A percentile compares a stretch with the other conserved stretches of the same genome.
phyloP scores from a whole-genome alignment of 1,140 invertebrate genomes.

The Diplogasteroides magnus region DNA sequence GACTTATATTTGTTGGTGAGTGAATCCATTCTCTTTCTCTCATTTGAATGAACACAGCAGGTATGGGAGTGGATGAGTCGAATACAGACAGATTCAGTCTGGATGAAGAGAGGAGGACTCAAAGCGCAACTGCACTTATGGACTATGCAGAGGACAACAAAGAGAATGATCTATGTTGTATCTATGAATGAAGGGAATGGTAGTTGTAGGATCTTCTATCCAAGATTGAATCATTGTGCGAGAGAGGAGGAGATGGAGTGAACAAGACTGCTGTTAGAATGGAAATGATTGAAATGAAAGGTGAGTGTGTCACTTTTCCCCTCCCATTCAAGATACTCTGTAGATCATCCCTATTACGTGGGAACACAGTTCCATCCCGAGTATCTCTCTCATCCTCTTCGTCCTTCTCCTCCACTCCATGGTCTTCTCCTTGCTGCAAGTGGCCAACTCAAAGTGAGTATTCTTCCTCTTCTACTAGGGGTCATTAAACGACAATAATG shows the following conservation, averaged over 20 bases:
- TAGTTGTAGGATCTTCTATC: slow-evolving; percentile 29
- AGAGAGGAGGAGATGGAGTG: slow-evolving; percentile 39
- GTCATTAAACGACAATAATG: too few species aligned
- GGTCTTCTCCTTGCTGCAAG: slow-evolving; percentile 82
- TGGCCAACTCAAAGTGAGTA: slow-evolving; percentile 55
- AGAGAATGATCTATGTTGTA: slow-evolving; percentile 19
- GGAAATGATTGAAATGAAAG: slow-evolving; percentile 71
- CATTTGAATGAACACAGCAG: too few species aligned
- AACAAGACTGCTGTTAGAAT: slow-evolving; percentile 66
- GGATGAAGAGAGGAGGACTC: slow-evolving; percentile 26
- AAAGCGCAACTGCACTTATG: slow-evolving; percentile 38
- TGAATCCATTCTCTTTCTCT: too few species aligned
- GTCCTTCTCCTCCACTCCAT: slow-evolving; percentile 88
- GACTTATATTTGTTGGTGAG: slow-evolving; percentile 86
- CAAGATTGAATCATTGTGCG: slow-evolving; percentile 45
- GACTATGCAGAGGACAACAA: slow-evolving; percentile 31
- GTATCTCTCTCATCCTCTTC: slow-evolving; percentile 84
- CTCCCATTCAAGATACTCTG: slow-evolving; percentile 31
- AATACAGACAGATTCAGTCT: slow-evolving; percentile 15
- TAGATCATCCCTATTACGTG: slow-evolving; percentile 82
- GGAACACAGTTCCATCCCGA: slow-evolving; percentile 96
- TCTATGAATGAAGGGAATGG: too few species aligned
- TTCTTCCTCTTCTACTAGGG: too few species aligned
- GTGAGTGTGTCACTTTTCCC: slow-evolving; percentile 38
- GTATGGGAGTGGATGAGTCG: slow-evolving; percentile 62